Evolutionary conservation across 2,113 vertebrate genomes (phyloP).

Genomic region (Xiphophorus maculatus): DNA sequence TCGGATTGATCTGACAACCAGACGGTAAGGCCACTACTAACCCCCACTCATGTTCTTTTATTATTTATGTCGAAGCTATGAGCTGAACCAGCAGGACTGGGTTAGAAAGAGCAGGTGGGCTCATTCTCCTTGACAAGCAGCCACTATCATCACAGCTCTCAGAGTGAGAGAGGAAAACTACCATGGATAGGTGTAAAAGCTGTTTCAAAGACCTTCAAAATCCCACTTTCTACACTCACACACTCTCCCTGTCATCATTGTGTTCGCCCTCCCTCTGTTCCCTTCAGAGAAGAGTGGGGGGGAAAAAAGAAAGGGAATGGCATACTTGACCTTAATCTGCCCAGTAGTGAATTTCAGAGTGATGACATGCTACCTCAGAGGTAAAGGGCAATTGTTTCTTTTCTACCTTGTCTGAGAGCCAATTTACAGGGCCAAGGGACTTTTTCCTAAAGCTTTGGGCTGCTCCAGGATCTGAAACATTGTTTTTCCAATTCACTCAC

Average conservation of each 20-base stretch:
- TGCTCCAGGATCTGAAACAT: constrained; percentile 65
- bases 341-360: constrained; percentile 75
- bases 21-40: constrained; percentile 23
- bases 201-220: constrained; percentile 77
- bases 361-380: constrained; percentile 82
- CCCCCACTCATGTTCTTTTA: constrained; percentile 35
- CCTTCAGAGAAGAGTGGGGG: constrained; percentile 58
- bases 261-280: constrained; percentile 54
- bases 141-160: constrained; percentile 75
- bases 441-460: constrained; percentile 63
- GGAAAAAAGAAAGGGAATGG: constrained; percentile 35
- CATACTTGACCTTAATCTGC: constrained; percentile 83
- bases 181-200: constrained; percentile 75
- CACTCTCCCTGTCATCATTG: constrained; percentile 70
- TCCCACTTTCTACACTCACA: constrained; percentile 55
- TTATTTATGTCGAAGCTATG: constrained; percentile 51
- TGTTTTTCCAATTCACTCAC: constrained; percentile 58
- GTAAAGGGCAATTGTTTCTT: constrained; percentile 81
- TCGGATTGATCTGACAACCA: constrained; percentile 31
- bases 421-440: constrained; percentile 71
- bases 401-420: constrained; percentile 70
- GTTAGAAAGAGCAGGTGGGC: constrained; percentile 65
- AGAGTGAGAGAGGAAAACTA: constrained; percentile 62
- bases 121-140: constrained; percentile 72
- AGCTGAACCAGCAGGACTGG: constrained; percentile 59